phyloP scores from a whole-genome alignment of 2,797 vertebrate species.

The Hozukius guyotensis region DNA sequence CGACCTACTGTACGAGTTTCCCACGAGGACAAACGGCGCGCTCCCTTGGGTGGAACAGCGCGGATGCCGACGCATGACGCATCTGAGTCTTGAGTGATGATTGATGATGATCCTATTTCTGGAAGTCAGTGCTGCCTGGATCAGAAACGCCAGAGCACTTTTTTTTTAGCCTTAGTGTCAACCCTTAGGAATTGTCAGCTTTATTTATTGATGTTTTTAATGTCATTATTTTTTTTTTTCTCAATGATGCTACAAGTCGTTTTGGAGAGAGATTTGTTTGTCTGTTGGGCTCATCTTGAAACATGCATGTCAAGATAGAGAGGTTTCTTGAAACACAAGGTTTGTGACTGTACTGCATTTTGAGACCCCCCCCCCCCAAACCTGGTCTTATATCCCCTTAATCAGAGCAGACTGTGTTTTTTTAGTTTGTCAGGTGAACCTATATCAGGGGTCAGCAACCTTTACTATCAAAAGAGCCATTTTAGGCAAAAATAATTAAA shows the following conservation, averaged over 20 bases:
- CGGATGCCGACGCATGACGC: slow-evolving; percentile 69
- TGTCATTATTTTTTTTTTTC: background rate
- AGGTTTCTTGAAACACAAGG: background rate
- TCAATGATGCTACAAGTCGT: background rate
- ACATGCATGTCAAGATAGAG: slow-evolving; percentile 8
- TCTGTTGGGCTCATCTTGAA: background rate
- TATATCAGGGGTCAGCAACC: no score
- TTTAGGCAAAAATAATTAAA: no score
- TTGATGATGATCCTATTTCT: slow-evolving; percentile 53
- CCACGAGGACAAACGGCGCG: slow-evolving; percentile 33
- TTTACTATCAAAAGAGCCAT: no score
- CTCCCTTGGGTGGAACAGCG: slow-evolving; percentile 60
- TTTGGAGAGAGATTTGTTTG: background rate
- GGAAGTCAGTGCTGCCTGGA: slow-evolving; percentile 6
- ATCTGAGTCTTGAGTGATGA: slow-evolving; percentile 44
- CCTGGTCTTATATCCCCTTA: background rate
- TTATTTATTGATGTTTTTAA: background rate
- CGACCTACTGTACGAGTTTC: slow-evolving; percentile 45
- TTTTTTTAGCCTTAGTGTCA: background rate
- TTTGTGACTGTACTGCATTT: background rate
- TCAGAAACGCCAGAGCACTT: slow-evolving; percentile 17
- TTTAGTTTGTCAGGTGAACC: slow-evolving; percentile 27
- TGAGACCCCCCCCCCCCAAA: background rate
- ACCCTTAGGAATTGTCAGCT: background rate
- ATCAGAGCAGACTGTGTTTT: slow-evolving; percentile 4